phyloP scores from a whole-genome alignment of 2,888 invertebrate species.

The Scaptomyza cyrtandrae region DNA sequence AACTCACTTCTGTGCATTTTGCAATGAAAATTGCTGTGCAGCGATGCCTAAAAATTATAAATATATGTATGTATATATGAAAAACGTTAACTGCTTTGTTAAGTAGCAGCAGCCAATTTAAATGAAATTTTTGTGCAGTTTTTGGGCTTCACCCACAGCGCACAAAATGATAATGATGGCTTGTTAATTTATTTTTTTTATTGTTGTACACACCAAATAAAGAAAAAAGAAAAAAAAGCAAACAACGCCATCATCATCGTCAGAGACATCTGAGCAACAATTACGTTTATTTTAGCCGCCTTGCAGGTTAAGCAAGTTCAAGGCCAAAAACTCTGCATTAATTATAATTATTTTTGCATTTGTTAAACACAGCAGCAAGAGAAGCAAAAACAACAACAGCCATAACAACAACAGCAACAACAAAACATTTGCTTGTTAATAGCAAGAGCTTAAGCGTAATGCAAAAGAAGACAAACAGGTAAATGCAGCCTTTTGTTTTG shows the following conservation, averaged over 20 bases:
- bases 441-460: constrained; percentile 59
- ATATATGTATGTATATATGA: constrained; percentile 8
- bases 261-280: constrained; percentile 44
- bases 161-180: constrained; percentile 53
- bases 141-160: constrained; percentile 63
- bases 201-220: constrained; percentile 55
- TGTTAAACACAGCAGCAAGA: constrained; percentile 61
- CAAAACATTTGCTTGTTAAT: constrained; percentile 57
- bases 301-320: constrained; percentile 78
- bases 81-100: constrained; percentile 43
- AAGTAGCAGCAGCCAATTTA: constrained; percentile 37
- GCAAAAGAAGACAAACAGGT: constrained; percentile 77
- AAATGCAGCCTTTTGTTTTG: constrained; percentile 63
- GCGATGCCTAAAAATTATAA: constrained; percentile 64
- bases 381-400: constrained; percentile 25
- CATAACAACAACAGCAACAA: constrained; percentile 37
- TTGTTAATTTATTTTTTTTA: constrained; percentile 3
- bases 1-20: constrained; percentile 56
- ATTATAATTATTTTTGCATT: constrained; percentile 80
- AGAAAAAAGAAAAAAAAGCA: constrained; percentile 14
- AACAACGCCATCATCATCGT: constrained; percentile 23
- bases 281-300: constrained; percentile 64
- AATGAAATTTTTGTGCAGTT: constrained; percentile 53
- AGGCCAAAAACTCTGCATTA: constrained; percentile 78
- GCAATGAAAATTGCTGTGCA: constrained; percentile 59